phyloP scores from a whole-genome alignment of 2,113 vertebrate genomes.

The Xenopus laevis region DNA sequence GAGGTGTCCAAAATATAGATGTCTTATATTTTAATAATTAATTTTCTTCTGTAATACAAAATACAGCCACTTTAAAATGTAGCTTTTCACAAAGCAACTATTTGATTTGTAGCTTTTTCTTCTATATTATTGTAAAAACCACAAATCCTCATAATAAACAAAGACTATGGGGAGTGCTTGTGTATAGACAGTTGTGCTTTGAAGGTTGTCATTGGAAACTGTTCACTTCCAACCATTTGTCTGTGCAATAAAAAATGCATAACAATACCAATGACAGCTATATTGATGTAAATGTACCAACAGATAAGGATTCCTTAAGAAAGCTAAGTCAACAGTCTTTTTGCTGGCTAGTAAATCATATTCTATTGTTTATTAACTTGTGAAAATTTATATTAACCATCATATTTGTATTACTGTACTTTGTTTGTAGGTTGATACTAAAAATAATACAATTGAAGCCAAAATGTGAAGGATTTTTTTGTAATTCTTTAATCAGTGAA shows the following conservation, averaged over 20 bases:
- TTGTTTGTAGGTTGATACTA: too few species aligned
- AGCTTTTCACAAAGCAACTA: neutral
- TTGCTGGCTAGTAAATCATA: neutral
- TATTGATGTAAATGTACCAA: neutral
- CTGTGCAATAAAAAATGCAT: slow-evolving; percentile 4
- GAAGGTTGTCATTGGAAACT: slow-evolving; percentile 14
- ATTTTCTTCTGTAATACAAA: neutral
- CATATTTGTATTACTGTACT: too few species aligned
- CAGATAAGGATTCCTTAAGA: slow-evolving; percentile 3
- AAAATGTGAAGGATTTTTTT: too few species aligned
- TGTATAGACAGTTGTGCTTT: neutral
- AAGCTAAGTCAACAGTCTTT: neutral
- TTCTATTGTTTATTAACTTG: neutral
- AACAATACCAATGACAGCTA: slow-evolving; percentile 14
- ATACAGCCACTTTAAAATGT: neutral
- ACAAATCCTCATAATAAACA: slow-evolving; percentile 12
- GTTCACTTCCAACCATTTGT: slow-evolving; percentile 15
- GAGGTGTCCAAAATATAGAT: neutral
- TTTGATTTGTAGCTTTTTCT: neutral
- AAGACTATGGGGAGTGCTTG: slow-evolving; percentile 20
- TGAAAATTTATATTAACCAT: neutral
- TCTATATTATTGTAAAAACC: neutral
- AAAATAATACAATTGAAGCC: too few species aligned
- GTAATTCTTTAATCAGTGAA: too few species aligned
- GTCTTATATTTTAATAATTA: neutral